phyloP scores from a whole-genome alignment of 2,797 vertebrate species.

The Protonibea diacanthus region DNA sequence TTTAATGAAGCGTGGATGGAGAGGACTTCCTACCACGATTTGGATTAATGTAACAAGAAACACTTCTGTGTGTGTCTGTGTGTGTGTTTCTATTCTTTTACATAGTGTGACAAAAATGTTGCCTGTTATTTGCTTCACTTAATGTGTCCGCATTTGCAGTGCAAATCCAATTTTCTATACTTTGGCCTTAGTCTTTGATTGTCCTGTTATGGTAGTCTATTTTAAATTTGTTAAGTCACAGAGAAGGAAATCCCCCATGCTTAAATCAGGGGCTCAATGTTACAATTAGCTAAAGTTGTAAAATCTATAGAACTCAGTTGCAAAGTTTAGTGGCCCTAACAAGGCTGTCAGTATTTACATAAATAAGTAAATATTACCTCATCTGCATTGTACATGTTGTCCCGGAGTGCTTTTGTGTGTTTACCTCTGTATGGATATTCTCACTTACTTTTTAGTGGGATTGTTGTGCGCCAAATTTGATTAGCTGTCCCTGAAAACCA shows the following conservation, averaged over 20 bases:
- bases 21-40: background rate
- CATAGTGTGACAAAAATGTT: background rate
- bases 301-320: background rate
- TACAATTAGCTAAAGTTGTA: background rate
- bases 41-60: background rate
- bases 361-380: background rate
- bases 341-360: slow-evolving; percentile 1
- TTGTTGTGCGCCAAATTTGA: background rate
- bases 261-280: background rate
- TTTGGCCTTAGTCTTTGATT: background rate
- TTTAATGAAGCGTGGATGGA: background rate
- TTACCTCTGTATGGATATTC: background rate
- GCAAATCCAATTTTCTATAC: slow-evolving; percentile 13
- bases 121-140: background rate
- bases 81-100: background rate
- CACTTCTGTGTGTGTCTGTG: too few species aligned
- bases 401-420: background rate
- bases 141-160: background rate
- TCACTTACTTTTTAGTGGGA: background rate
- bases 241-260: background rate
- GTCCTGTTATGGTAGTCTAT: background rate
- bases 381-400: background rate
- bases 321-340: background rate
- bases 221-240: slow-evolving; percentile 15
- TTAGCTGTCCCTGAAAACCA: background rate